A percentile compares a stretch with the other conserved stretches of the same genome.
Evolutionary conservation across 2,113 vertebrate species (phyloP).

Genomic region (Upupa epops): DNA sequence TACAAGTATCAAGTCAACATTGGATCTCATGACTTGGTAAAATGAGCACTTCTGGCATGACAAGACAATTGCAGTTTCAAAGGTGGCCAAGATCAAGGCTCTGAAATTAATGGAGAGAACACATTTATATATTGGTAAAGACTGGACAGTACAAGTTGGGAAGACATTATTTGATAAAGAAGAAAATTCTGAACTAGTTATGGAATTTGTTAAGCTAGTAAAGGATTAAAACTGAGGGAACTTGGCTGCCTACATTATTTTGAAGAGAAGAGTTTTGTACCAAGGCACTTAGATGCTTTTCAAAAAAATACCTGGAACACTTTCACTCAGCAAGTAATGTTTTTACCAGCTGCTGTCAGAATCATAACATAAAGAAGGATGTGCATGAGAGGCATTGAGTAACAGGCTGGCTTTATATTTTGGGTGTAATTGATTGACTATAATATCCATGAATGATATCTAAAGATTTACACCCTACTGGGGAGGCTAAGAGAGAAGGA

Average conservation of each 20-base stretch:
- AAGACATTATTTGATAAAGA: neutral
- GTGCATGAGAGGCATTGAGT: neutral
- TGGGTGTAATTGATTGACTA: neutral
- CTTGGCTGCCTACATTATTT: neutral
- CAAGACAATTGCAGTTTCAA: neutral
- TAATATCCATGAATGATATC: neutral
- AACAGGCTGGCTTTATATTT: neutral
- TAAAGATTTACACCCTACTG: neutral
- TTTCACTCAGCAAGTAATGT: neutral
- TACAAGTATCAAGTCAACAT: neutral
- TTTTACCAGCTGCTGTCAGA: neutral
- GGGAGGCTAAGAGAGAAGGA: neutral
- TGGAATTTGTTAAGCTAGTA: neutral
- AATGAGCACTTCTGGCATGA: neutral
- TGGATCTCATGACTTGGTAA: neutral
- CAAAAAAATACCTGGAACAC: neutral
- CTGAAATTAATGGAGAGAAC: neutral
- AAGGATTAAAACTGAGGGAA: neutral
- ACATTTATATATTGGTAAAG: neutral
- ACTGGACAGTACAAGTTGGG: neutral
- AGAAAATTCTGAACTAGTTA: neutral
- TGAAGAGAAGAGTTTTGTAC: neutral
- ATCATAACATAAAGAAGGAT: neutral
- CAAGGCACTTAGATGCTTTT: neutral
- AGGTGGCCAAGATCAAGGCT: neutral